Conservation (phyloP, 2,888 invertebrate genomes). For the Synergus gifuensis region DNA sequence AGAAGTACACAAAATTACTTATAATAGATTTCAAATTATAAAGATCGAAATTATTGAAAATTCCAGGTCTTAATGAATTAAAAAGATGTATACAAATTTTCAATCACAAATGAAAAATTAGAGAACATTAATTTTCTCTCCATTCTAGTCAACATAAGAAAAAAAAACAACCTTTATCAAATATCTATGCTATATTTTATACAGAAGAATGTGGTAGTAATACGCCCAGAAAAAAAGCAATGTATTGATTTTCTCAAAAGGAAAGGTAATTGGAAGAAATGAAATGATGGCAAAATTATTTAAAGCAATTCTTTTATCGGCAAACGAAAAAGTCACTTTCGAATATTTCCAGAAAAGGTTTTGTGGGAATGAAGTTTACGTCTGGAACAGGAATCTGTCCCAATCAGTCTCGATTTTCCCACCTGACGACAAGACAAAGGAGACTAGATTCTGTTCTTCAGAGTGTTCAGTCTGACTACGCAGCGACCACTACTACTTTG, state of each 20-base stretch:
- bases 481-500: neutral
- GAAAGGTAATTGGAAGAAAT: neutral
- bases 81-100: no score
- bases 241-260: neutral
- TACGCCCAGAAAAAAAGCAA: neutral
- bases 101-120: no score
- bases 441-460: neutral
- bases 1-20: no score
- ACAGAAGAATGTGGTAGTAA: no score
- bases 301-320: neutral
- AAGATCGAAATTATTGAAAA: no score
- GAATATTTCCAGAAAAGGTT: neutral
- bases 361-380: neutral
- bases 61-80: no score
- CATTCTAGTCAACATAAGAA: no score
- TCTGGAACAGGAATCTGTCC: neutral
- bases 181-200: no score
- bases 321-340: neutral
- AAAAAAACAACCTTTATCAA: no score
- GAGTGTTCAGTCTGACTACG: neutral
- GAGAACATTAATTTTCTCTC: no score
- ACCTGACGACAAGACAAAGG: neutral
- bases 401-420: neutral
- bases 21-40: no score
- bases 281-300: neutral